phyloP scores from a whole-genome alignment of 1,140 invertebrate genomes.

The Drosophila lowei region DNA sequence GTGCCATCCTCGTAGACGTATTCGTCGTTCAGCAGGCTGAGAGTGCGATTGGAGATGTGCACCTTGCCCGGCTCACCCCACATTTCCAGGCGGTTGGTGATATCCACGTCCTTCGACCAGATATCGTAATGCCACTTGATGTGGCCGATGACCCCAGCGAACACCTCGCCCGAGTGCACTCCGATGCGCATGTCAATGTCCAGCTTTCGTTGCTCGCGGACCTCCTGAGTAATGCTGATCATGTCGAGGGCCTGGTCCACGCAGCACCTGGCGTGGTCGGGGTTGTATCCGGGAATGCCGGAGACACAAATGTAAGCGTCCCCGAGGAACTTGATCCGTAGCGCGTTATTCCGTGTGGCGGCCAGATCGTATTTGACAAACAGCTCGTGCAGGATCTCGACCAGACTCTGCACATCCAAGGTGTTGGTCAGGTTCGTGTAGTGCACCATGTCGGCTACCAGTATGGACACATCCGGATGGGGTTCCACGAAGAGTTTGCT shows the following conservation, averaged over 20 bases:
- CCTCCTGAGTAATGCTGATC: conserved; percentile 93
- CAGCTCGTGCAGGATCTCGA: conserved; percentile 94
- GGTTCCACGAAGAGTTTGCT: conserved; percentile 93
- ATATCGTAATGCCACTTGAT: conserved; percentile 98
- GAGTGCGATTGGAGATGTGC: conserved; percentile 92
- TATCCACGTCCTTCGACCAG: conserved; percentile 97
- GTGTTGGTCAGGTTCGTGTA: conserved; percentile 94
- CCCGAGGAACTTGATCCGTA: conserved; percentile 94
- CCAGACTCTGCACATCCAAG: conserved; percentile 90
- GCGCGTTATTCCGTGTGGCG: conserved; percentile 89
- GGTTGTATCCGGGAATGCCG: conserved; percentile 89
- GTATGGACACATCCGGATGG: conserved; percentile 94
- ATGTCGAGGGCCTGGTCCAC: conserved; percentile 93
- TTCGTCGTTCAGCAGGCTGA: conserved; percentile 86
- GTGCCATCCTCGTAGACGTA: conserved; percentile 84
- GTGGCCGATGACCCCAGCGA: conserved; percentile 95
- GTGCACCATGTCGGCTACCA: conserved; percentile 97
- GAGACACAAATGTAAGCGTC: conserved; percentile 96
- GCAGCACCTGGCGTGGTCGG: conserved; percentile 92
- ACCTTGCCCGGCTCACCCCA: conserved; percentile 93
- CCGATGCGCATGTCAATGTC: conserved; percentile 97
- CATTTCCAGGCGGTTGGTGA: conserved; percentile 97
- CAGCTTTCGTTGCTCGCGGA: conserved; percentile 88
- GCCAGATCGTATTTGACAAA: conserved; percentile 96
- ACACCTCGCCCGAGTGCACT: conserved; percentile 94